Evolutionary conservation across 2,888 invertebrate genomes (phyloP).

Genomic region (Calameuta filiformis): DNA sequence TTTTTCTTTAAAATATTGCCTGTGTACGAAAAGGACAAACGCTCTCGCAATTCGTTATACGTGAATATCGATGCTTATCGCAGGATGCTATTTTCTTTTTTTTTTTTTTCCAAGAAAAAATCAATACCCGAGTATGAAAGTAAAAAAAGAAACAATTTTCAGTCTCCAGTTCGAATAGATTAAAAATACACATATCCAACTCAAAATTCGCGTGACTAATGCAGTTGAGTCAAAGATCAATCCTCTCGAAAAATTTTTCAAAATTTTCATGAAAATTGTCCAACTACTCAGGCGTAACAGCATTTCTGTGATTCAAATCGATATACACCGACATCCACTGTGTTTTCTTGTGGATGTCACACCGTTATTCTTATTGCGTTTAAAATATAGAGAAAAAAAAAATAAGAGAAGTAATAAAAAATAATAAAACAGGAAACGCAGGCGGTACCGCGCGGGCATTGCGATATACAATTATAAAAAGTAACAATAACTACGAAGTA

Average conservation of each 20-base stretch:
- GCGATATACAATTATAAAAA: conserved; percentile 27
- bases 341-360: neutral
- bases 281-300: neutral
- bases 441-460: neutral
- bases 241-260: conserved; percentile 4
- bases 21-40: conserved; percentile 13
- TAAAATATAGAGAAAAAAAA: neutral
- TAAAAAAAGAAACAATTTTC: conserved; percentile 9
- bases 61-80: neutral
- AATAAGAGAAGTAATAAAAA: neutral
- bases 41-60: neutral
- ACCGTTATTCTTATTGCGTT: neutral
- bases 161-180: neutral
- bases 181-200: neutral
- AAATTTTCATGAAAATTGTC: neutral
- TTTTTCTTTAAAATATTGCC: conserved; percentile 27
- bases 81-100: conserved; percentile 20
- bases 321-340: neutral
- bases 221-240: conserved; percentile 12
- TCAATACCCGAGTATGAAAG: conserved; percentile 5
- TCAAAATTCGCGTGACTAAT: conserved; percentile 1
- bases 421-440: neutral
- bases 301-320: conserved; percentile 31
- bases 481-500: conserved; percentile 57
- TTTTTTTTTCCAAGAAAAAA: conserved; percentile 18